Evolutionary conservation across 2,797 vertebrate genomes (phyloP), one percentile per base, ranked within the genome.

Genomic region (Paramormyrops hopkinsi): DNA sequence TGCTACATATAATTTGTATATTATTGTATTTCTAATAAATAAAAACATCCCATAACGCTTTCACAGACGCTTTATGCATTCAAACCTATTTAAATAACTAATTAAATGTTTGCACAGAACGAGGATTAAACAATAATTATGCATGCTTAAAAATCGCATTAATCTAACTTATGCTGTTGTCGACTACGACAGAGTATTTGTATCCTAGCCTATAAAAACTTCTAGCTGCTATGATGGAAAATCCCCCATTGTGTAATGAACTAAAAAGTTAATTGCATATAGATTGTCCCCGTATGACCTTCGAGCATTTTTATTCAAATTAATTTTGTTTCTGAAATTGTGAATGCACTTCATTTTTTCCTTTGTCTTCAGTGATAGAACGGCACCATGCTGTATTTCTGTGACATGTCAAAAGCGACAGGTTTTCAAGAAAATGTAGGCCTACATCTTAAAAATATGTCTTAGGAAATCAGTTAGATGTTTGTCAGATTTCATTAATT

Each of bases 191-290:
- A 11, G 41, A 82, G 19, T 82, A 62, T 46, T 82, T 82, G 19
- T 46, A 44, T 44, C 76, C 19, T 76, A 41, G 33, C 33, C 33
- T 22, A 82, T 82, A 22, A 19, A 82, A 82, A 82, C 76, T 82
- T 82, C 76, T 22, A 82, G 19, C 76, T 82, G 17, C 41, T 22
- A 46, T 46, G 37, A 46, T 46, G 41, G 76, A 82, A 82, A 44
- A 82, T 82, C 19, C 8, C 41, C 41, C 76, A 46, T 82, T 44
- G 41, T 46, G 19, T 44, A 82, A 82, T 46, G 76, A 44, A 82
- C 69, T 76, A 76, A 76, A 76, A 76, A 76, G 69, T 76, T 76
- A 76, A 82, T 82, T 82, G 76, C 19, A 82, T n/a, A 44, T 46
- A 46, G 41, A 44, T 22, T 46, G 76, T 46, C 17, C 41, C 76